Base-by-base conservation (phyloP, 2,113 vertebrate species). In the Strix uralensis region DNA sequence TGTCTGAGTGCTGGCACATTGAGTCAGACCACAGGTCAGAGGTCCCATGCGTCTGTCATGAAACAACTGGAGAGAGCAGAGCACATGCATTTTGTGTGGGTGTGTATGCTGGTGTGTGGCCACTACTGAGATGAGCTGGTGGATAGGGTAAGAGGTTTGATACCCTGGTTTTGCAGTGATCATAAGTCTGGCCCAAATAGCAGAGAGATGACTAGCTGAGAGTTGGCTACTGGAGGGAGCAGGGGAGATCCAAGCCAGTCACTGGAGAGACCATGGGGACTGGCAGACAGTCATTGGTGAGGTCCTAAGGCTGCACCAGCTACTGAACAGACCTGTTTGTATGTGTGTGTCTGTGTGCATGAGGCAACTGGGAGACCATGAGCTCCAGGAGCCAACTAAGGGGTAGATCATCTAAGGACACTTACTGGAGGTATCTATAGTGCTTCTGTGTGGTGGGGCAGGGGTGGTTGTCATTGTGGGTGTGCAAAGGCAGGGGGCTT, bases 71-170 rank as follows among this genome's bases (percentile, higher is more conserved):
- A 51, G 32, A 70, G 18, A 88, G 7, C 13, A 36, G 30, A 57
- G n/a, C 1, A 0, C 7, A 8, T 7, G 9, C 22, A 38, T 49
- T 22, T 19, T 84, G 6, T 22, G 15, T 29, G 15, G 11, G 10
- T 27, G 12, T 38, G 32, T 23, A 15, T 15, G 22, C 6, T 54
- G 27, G 47, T 2, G 0, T 11, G 8, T 36, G 52, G 14, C 17
- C 1, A 1, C 8, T 81, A 42, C 40, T 42, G 40, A 27, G 4
- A 18, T 14, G 9, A 22, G 16, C 11, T 69, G 27, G 19, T 36
- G 42, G 14, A 18, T 26, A 26, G 19, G 12, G 11, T 15, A 80
- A 49, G 47, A 62, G 36, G 11, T 44, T 34, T 62, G 22, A 9
- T 55, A 55, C 19, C 17, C 20, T 19, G 22, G 0, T 29, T 61